Evolutionary conservation across 2,888 invertebrate genomes (phyloP).

Genomic region (Allacma fusca): DNA sequence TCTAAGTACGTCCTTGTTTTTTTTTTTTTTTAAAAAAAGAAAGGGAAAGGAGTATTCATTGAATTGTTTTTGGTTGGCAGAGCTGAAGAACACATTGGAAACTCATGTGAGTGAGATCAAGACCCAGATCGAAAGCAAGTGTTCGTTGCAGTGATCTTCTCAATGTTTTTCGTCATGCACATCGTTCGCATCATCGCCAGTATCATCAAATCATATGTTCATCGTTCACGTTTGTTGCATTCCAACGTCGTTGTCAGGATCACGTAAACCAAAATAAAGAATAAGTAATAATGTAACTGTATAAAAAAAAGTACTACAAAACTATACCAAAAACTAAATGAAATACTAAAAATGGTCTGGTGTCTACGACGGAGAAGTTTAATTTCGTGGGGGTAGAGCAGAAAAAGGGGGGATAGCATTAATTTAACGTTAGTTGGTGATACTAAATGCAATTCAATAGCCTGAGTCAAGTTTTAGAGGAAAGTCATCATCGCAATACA

Average conservation of each 20-base stretch:
- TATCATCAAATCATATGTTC: conserved; percentile 28
- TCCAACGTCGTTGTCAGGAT: conserved; percentile 40
- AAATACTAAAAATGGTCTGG: not conserved
- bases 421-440: conserved; percentile 39
- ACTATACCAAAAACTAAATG: not conserved
- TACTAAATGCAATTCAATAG: conserved; percentile 45
- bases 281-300: not conserved
- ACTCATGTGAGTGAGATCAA: conserved; percentile 96
- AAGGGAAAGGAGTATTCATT: too few species aligned
- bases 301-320: not conserved
- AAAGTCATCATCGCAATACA: conserved; percentile 50
- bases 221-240: conserved; percentile 35
- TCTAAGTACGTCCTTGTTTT: conserved; percentile 27
- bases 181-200: conserved; percentile 17
- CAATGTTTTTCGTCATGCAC: conserved; percentile 10
- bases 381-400: too few species aligned
- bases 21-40: conserved; percentile 69
- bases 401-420: conserved; percentile 6
- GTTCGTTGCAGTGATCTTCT: conserved; percentile 85
- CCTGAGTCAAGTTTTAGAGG: conserved; percentile 58
- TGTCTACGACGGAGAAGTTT: too few species aligned
- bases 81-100: conserved; percentile 96
- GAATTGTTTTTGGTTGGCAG: conserved; percentile 68
- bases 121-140: conserved; percentile 95
- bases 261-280: not conserved